Conservation (phyloP, 2,113 vertebrate species). For the Camelus bactrianus region DNA sequence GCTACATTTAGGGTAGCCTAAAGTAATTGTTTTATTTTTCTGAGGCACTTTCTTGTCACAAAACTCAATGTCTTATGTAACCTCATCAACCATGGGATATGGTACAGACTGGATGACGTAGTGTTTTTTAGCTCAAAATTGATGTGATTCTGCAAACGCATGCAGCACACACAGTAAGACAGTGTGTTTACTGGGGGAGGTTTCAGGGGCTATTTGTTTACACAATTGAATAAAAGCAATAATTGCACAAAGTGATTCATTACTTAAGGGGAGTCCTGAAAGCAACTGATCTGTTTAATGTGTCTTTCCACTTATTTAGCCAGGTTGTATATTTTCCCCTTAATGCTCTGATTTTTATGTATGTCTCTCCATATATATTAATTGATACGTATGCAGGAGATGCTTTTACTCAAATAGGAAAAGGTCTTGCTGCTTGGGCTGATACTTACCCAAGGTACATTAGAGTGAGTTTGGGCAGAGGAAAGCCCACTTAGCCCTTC, state of each 20-base stretch:
- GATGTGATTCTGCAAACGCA: slow-evolving; percentile 8
- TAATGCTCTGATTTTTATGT: background rate
- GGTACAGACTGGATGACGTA: background rate
- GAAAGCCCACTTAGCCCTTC: background rate
- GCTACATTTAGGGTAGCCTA: background rate
- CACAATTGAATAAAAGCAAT: slow-evolving; percentile 46
- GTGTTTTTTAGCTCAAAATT: slow-evolving; percentile 48
- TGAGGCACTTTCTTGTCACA: background rate
- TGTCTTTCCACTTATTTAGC: background rate
- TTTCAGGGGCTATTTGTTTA: slow-evolving; percentile 23
- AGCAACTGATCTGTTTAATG: slow-evolving; percentile 27
- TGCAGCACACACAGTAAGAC: background rate
- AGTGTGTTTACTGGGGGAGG: background rate
- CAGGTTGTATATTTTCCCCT: background rate
- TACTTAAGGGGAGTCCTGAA: background rate
- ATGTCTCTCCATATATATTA: background rate
- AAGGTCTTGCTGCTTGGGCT: background rate
- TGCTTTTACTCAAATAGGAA: background rate
- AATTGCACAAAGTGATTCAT: slow-evolving; percentile 32
- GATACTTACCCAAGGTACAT: background rate
- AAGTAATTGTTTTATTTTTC: background rate
- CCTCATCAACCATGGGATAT: background rate
- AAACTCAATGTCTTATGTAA: background rate
- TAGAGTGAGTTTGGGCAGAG: background rate
- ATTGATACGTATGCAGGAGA: background rate